A percentile compares a stretch with the other conserved stretches of the same genome.
These are phyloP conservation scores for Dynastes tityus DNA, from an alignment of 2,888 invertebrate species.

Conservation along the genomic window DNA sequence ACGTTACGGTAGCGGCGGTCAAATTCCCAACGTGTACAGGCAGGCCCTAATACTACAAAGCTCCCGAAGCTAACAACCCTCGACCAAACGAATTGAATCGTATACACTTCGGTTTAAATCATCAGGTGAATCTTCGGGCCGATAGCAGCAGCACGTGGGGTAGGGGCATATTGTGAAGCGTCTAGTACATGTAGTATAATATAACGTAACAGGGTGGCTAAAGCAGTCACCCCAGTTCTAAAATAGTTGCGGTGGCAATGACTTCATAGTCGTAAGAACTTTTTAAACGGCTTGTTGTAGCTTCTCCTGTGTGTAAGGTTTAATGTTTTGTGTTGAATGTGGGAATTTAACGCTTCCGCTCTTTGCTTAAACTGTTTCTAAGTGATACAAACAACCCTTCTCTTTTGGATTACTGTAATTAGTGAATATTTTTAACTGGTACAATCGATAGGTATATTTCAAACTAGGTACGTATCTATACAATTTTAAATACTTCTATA, in stretches of 20 bases:
- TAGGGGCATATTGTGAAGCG: conserved; percentile 44
- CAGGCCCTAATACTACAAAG: background rate
- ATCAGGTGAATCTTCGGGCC: conserved; percentile 35
- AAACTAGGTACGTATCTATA: no score
- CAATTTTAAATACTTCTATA: no score
- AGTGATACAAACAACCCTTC: no score
- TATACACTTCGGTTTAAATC: conserved; percentile 39
- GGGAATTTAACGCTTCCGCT: conserved; percentile 12
- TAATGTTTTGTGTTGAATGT: conserved; percentile 6
- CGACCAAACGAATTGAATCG: conserved; percentile 29
- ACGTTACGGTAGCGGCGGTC: conserved; percentile 8
- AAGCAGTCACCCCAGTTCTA: conserved; percentile 49
- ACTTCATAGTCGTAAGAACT: conserved; percentile 35
- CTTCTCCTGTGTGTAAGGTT: background rate
- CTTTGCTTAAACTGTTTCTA: background rate
- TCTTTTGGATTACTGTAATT: background rate
- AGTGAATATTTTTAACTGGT: no score
- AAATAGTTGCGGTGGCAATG: conserved; percentile 48
- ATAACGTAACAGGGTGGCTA: conserved; percentile 33
- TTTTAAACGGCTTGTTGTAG: background rate
- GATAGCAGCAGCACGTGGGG: conserved; percentile 16
- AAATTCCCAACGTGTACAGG: conserved; percentile 11
- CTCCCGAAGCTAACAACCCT: conserved; percentile 5
- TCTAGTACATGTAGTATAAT: background rate
- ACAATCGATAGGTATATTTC: no score